These are phyloP conservation scores for Drosophila prostipennis DNA, from an alignment of 2,888 invertebrate genomes.

Conservation along the genomic window DNA sequence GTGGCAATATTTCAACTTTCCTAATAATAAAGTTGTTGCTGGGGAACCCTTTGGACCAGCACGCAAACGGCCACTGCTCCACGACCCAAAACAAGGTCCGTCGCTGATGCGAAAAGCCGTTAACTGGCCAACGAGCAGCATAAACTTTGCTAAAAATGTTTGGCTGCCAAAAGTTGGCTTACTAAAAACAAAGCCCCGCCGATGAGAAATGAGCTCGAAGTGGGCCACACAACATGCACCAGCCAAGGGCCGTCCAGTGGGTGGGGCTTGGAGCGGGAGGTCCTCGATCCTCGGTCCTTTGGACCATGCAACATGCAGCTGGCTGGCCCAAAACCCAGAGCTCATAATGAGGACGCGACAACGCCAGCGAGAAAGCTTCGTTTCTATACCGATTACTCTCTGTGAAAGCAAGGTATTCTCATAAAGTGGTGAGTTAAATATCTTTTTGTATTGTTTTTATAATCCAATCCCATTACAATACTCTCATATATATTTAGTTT, in stretches of 20 bases:
- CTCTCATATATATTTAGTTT: no score
- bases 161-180: slow-evolving; percentile 57
- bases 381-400: not conserved
- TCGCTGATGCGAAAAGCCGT: slow-evolving; percentile 64
- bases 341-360: slow-evolving; percentile 66
- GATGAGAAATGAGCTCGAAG: slow-evolving; percentile 61
- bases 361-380: slow-evolving; percentile 28
- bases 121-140: slow-evolving; percentile 61
- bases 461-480: no score
- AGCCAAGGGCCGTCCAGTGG: not conserved
- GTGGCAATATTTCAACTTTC: slow-evolving; percentile 52
- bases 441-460: no score
- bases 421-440: no score
- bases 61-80: slow-evolving; percentile 37
- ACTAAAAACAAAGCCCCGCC: slow-evolving; percentile 64
- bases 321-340: slow-evolving; percentile 43
- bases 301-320: slow-evolving; percentile 50
- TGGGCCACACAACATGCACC: slow-evolving; percentile 44
- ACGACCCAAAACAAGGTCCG: slow-evolving; percentile 36
- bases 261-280: not conserved
- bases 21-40: slow-evolving; percentile 56
- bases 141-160: slow-evolving; percentile 60
- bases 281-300: no score
- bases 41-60: slow-evolving; percentile 36
- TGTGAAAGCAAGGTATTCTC: not conserved